Evolutionary conservation across 1,140 invertebrate species (phyloP).

Genomic region (Drosophila biarmipes): DNA sequence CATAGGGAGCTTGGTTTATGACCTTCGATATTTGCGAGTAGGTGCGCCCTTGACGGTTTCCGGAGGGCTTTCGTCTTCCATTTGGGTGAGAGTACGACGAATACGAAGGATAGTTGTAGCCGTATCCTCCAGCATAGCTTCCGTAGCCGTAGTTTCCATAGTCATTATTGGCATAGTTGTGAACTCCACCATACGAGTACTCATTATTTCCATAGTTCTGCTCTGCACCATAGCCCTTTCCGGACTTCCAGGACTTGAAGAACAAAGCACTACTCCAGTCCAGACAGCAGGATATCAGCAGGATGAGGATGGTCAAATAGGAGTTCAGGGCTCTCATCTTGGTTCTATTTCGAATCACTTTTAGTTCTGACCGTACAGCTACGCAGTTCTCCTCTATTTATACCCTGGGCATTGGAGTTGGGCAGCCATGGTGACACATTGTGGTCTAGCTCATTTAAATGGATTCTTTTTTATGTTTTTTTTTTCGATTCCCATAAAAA

Average conservation of each 20-base stretch:
- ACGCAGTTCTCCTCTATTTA: constrained; percentile 63
- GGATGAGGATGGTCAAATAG: constrained; percentile 14
- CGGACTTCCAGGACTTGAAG: constrained; percentile 53
- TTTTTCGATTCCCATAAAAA: constrained; percentile 36
- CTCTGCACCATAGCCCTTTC: constrained; percentile 3
- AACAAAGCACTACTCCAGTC: constrained; percentile 51
- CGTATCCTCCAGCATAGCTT: constrained; percentile 27
- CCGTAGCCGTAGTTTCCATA: constrained; percentile 23
- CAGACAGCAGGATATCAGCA: constrained; percentile 37
- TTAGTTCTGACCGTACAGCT: constrained; percentile 45
- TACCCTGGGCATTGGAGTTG: constrained; percentile 46
- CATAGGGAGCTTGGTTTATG: constrained; percentile 45
- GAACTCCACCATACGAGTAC: constrained; percentile 8
- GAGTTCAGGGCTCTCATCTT: constrained; percentile 47
- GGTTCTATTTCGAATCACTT: constrained; percentile 31
- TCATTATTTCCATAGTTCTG: constrained; percentile 20
- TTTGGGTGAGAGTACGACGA: constrained; percentile 1
- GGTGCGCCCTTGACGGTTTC: constrained; percentile 64
- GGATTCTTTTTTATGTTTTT: constrained; percentile 49
- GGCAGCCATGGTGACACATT: constrained; percentile 62
- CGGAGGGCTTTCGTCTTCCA: constrained; percentile 4
- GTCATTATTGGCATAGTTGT: constrained; percentile 18
- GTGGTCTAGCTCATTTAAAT: constrained; percentile 49
- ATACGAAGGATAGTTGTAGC: constrained; percentile 24
- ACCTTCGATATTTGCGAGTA: constrained; percentile 54